Base-by-base conservation (phyloP, 1,140 invertebrate species). In the Sesamia nonagrioides region DNA sequence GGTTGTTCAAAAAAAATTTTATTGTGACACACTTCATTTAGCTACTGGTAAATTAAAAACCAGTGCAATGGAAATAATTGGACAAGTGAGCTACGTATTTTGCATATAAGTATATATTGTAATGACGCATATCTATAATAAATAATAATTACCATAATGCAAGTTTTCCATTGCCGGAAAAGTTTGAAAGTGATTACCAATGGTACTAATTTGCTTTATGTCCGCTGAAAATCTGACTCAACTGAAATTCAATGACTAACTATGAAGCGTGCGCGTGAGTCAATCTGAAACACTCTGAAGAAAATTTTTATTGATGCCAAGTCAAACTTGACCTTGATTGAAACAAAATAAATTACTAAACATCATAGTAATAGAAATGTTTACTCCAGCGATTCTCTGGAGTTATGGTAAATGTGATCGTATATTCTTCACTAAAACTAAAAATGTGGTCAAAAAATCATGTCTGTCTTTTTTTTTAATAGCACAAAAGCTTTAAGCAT, bases 201-300 rank as follows among this genome's bases (percentile, higher is more conserved):
- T 82, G 81, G 50, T 69, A 45, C n/a, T n/a, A n/a, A n/a, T 69
- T 48, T 27, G 58, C 50, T 50, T 54, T 66, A 69, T 50, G 15
- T n/a, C 42, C 40, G 33, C 15, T 50, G 15, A 7, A 60, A 7
- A 84, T 79, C 84, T 90, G 87, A 92, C 75, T 91, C 89, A 91
- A 84, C 86, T 89, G 85, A 89, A 90, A 66, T 86, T 87, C 78
- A 85, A 82, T 92, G 90, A 92, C 85, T 92, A 90, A 91, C 76
- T 82, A 50, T 40, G 50, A 78, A 66, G 72, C 42, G 58, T 15
- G 79, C 78, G 50, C 73, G 63, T 91, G 89, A 91, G 61, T 89
- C 89, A 91, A 85, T 40, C 74, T 85, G 71, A 86, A 85, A 86
- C 80, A 77, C 68, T 21, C 77, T 83, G 79, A 66, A 82, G 82